phyloP scores from a whole-genome alignment of 2,113 vertebrate species.

The Forbesichthys papilliferus region DNA sequence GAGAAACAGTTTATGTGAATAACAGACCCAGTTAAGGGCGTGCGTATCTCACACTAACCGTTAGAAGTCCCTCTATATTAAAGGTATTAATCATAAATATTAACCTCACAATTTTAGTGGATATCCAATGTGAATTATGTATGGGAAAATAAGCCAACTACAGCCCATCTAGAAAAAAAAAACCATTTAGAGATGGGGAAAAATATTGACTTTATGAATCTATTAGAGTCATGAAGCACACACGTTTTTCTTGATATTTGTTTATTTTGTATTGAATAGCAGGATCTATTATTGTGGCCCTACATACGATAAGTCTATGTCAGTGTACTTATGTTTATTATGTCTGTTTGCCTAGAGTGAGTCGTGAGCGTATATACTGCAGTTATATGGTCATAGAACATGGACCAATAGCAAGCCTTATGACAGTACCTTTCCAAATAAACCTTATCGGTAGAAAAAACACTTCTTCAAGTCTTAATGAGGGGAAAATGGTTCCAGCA shows the following conservation, averaged over 20 bases:
- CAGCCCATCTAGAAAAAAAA: constrained; percentile 22
- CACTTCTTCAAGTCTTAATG: too few relatives aligned
- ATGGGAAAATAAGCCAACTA: background rate
- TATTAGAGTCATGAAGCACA: constrained; percentile 65
- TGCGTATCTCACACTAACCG: too few relatives aligned
- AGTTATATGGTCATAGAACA: too few relatives aligned
- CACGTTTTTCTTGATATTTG: constrained; percentile 66
- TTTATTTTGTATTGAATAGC: constrained; percentile 84
- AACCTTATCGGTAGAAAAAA: too few relatives aligned
- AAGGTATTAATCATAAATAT: background rate
- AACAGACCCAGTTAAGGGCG: constrained; percentile 47
- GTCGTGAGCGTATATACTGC: too few relatives aligned
- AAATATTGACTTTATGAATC: constrained; percentile 36
- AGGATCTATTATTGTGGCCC: constrained; percentile 87
- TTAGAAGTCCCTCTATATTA: background rate
- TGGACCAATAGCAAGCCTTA: too few relatives aligned
- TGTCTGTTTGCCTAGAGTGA: constrained; percentile 4
- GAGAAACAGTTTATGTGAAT: constrained; percentile 74
- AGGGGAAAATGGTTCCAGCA: constrained; percentile 50
- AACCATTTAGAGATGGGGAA: constrained; percentile 21
- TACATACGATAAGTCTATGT: constrained; percentile 28
- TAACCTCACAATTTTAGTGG: background rate
- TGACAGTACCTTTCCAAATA: too few relatives aligned
- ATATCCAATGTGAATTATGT: constrained; percentile 24
- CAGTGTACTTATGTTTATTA: constrained; percentile 15